Percentiles rank a stretch among this genome's conserved stretches.
Evolutionary conservation across 2,113 vertebrate genomes (phyloP).

Genomic region (Hirundichthys speculiger): DNA sequence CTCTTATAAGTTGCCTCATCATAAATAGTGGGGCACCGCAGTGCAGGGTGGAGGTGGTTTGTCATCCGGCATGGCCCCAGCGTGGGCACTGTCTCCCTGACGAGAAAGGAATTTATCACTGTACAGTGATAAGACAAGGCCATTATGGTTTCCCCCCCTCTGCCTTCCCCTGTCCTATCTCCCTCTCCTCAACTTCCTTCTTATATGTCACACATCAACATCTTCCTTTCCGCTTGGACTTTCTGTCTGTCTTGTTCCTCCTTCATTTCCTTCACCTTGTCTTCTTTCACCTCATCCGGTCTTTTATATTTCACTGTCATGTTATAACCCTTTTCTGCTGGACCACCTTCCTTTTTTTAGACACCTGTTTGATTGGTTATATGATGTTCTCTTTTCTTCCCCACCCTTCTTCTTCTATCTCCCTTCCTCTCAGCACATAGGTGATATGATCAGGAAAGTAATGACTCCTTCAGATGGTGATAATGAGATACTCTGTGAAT

Average conservation of each 20-base stretch:
- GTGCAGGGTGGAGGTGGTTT: constrained; percentile 62
- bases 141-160: constrained; percentile 71
- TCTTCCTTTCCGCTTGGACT: constrained; percentile 26
- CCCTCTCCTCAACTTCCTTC: constrained; percentile 11
- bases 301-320: constrained; percentile 46
- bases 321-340: constrained; percentile 12
- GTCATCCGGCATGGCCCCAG: constrained; percentile 62
- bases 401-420: not conserved
- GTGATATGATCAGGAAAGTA: constrained; percentile 48
- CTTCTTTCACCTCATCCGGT: constrained; percentile 20
- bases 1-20: constrained; percentile 40
- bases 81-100: constrained; percentile 47
- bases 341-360: not conserved
- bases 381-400: not conserved
- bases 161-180: constrained; percentile 19
- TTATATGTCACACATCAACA: constrained; percentile 37
- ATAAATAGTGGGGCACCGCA: constrained; percentile 58
- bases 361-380: constrained; percentile 3
- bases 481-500: constrained; percentile 44
- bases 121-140: constrained; percentile 69
- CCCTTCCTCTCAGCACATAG: constrained; percentile 10
- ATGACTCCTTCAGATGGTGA: constrained; percentile 47
- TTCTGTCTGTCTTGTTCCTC: constrained; percentile 7
- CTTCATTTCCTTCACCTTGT: no score
- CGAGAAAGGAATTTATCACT: constrained; percentile 72